phyloP scores from a whole-genome alignment of 2,888 invertebrate genomes.

The Conomelus anceps region DNA sequence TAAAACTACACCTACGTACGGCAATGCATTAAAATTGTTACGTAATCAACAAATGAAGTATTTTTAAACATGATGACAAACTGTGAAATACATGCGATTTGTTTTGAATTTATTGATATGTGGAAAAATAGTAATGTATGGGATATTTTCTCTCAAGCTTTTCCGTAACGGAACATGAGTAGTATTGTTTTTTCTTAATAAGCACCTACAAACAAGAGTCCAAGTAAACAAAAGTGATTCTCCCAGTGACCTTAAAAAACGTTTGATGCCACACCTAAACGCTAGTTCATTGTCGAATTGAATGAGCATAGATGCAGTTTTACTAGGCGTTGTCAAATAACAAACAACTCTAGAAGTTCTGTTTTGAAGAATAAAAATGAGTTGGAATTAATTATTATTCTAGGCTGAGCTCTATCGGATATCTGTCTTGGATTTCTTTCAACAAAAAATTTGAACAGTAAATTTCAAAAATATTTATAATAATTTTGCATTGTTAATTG shows the following conservation, averaged over 20 bases:
- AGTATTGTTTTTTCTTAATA: background rate
- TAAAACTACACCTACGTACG: background rate
- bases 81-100: background rate
- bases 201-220: background rate
- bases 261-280: background rate
- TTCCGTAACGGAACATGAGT: background rate
- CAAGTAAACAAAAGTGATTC: background rate
- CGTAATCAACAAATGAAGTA: background rate
- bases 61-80: too few relatives aligned
- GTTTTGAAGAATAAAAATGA: too few relatives aligned
- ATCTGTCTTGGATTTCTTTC: too few relatives aligned
- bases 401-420: too few relatives aligned
- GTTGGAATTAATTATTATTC: too few relatives aligned
- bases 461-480: too few relatives aligned
- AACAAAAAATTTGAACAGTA: too few relatives aligned
- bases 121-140: background rate
- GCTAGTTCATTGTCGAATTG: background rate
- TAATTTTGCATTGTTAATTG: too few relatives aligned
- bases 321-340: too few relatives aligned
- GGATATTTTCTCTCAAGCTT: background rate
- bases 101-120: background rate
- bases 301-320: too few relatives aligned
- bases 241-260: background rate
- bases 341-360: too few relatives aligned
- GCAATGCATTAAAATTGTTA: too few relatives aligned